phyloP scores from a whole-genome alignment of 2,113 vertebrate genomes.

The Charina bottae region DNA sequence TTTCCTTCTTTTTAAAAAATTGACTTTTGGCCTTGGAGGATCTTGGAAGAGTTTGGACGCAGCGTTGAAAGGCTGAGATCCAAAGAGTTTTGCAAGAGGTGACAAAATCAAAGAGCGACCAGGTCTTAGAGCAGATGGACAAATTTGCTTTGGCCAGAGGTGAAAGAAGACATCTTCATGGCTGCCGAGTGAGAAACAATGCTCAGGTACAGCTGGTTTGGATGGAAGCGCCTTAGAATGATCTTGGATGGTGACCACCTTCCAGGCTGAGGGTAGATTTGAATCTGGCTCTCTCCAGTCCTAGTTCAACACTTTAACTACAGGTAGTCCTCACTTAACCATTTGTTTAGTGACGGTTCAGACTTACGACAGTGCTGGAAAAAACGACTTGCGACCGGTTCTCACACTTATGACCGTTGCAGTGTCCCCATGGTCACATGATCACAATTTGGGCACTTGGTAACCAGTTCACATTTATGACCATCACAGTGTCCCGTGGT shows the following conservation, averaged over 20 bases:
- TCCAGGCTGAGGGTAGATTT: background rate
- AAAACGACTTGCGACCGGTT: too few species aligned
- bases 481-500: too few species aligned
- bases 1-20: too few species aligned
- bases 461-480: too few species aligned
- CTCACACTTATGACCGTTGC: too few species aligned
- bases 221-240: background rate
- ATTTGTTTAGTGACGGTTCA: too few species aligned
- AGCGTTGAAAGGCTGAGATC: background rate
- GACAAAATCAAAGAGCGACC: background rate
- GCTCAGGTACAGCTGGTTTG: background rate
- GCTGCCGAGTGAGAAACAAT: background rate
- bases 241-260: background rate
- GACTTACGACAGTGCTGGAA: too few species aligned
- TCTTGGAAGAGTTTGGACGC: too few species aligned
- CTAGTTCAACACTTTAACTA: background rate
- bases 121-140: background rate
- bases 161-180: background rate
- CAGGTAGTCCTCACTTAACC: too few species aligned
- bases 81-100: background rate
- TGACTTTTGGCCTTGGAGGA: too few species aligned
- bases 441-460: too few species aligned
- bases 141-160: background rate
- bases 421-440: too few species aligned
- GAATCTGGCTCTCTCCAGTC: background rate